A percentile compares a stretch with the other conserved stretches of the same genome.
These are phyloP conservation scores for Plectropomus leopardus DNA, from an alignment of 2,113 vertebrate species.

Conservation along the genomic window DNA sequence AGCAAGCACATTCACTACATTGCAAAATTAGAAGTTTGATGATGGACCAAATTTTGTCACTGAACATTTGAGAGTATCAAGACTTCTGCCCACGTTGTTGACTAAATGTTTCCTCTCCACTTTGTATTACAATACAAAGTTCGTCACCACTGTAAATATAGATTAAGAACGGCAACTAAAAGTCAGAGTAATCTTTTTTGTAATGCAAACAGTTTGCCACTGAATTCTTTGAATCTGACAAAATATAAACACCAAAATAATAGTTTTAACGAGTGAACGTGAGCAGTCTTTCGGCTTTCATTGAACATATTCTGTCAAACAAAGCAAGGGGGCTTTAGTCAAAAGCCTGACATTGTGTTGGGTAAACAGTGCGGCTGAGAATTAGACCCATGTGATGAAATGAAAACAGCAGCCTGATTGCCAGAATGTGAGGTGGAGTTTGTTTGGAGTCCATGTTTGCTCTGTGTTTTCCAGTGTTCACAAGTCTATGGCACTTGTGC, in stretches of 20 bases:
- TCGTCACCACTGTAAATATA: background rate
- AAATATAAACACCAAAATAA: background rate
- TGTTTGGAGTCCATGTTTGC: slow-evolving; percentile 26
- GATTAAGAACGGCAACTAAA: background rate
- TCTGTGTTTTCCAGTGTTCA: slow-evolving; percentile 62
- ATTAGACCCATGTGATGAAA: slow-evolving; percentile 59
- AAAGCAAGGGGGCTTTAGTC: slow-evolving; percentile 58
- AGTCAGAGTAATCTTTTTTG: background rate
- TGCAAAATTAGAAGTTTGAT: background rate
- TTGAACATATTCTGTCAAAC: slow-evolving; percentile 37
- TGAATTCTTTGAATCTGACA: background rate
- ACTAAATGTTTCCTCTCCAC: background rate
- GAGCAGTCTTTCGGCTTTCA: slow-evolving; percentile 25
- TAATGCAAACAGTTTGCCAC: background rate
- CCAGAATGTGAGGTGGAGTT: slow-evolving; percentile 36
- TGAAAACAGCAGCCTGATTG: slow-evolving; percentile 15
- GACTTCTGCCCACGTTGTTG: background rate
- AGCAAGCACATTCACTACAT: background rate
- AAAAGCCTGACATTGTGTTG: slow-evolving; percentile 69
- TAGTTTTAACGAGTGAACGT: background rate
- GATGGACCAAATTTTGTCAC: background rate
- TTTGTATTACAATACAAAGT: background rate
- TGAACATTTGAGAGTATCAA: background rate
- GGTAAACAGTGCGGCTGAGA: slow-evolving; percentile 55
- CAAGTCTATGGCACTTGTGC: slow-evolving; percentile 57